Evolutionary conservation across 2,113 vertebrate species (phyloP), one percentile per base, ranked within the genome.

Genomic region (Ahaetulla prasina): DNA sequence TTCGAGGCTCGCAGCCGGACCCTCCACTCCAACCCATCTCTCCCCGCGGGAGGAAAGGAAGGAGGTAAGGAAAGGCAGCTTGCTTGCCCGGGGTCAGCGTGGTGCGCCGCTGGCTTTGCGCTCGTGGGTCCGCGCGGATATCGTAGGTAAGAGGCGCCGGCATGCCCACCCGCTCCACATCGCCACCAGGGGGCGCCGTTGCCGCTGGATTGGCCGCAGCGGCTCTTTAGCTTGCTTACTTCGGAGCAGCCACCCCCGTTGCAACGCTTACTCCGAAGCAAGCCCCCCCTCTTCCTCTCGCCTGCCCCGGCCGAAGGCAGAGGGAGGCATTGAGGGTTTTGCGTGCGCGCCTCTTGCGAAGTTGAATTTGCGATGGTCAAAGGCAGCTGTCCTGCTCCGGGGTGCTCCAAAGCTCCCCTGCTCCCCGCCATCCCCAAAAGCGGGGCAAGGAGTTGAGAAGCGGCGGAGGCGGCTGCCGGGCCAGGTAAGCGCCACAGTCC

Each of bases 171-270:
- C 30, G 68, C 10, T 16, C 1, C 6, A 1, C 39, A 9, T 30
- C 50, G 87, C 74, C 35, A 39, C 49, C 91, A 92, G 91, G 91
- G 23, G 91, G 50, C 87, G 91, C 91, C 74, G 86, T 47, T n/a
- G 86, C 25, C 14, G 91, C n/a, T 74, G 50, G 16, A 88, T 47
- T 18, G 1, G 14, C 6, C 30, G 5, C 63, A 16, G 6, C 63
- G 12, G 12, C 30, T n/a, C 25, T 10, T 68, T n/a, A n/a, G n/a
- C n/a, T 16, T 16, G 0, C 45, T 45, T 49, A 50, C 16, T 74
- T 20, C 68, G 30, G 30, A 68, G 63, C 63, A 68, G 14, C 3
- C 5, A 47, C 12, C 63, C 63, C 63, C 63, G 30, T n/a, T 16
- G 2, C 12, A 20, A 4, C 1, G 68, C n/a, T 74, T 74, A 39